Percentiles rank a stretch among this genome's conserved stretches.
Conservation (phyloP, 2,888 invertebrate species). For the Polydrusus tereticollis region DNA sequence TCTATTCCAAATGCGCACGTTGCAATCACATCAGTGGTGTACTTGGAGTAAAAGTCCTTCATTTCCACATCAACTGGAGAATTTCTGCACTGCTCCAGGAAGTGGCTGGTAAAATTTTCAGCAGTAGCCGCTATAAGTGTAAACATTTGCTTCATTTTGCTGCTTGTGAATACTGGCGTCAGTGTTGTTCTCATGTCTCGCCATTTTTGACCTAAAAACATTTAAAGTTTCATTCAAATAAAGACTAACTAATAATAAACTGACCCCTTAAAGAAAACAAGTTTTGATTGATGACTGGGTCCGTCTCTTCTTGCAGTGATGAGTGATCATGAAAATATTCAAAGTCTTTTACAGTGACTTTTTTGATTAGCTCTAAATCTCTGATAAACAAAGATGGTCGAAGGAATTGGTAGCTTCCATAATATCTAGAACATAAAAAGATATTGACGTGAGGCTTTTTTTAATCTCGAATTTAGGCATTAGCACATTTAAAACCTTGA, state of each 20-base stretch:
- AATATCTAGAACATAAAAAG: constrained; percentile 52
- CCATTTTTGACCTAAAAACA: constrained; percentile 56
- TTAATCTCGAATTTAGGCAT: too few relatives aligned
- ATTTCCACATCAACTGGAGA: constrained; percentile 52
- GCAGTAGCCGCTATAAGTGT: constrained; percentile 53
- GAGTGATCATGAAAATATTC: constrained; percentile 64
- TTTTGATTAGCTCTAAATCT: constrained; percentile 62
- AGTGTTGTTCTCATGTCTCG: constrained; percentile 60
- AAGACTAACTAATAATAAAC: too few relatives aligned
- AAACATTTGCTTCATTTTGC: constrained; percentile 63
- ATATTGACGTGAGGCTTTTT: not conserved
- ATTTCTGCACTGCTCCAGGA: constrained; percentile 37
- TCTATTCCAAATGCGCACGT: constrained; percentile 71
- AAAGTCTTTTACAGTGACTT: constrained; percentile 63
- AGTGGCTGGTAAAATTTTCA: constrained; percentile 48
- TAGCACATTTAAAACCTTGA: too few relatives aligned
- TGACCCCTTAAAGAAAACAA: constrained; percentile 54
- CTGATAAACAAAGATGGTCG: constrained; percentile 55
- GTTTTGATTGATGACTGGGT: constrained; percentile 55
- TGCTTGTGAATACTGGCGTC: constrained; percentile 61
- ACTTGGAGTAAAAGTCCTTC: constrained; percentile 68
- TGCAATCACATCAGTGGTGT: constrained; percentile 74
- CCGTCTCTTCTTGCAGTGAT: constrained; percentile 55
- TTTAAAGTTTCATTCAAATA: too few relatives aligned
- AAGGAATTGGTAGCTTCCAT: constrained; percentile 57